A percentile compares a stretch with the other conserved stretches of the same genome.
Conservation (phyloP, 1,140 invertebrate genomes). For the Brachystomella parvula region DNA sequence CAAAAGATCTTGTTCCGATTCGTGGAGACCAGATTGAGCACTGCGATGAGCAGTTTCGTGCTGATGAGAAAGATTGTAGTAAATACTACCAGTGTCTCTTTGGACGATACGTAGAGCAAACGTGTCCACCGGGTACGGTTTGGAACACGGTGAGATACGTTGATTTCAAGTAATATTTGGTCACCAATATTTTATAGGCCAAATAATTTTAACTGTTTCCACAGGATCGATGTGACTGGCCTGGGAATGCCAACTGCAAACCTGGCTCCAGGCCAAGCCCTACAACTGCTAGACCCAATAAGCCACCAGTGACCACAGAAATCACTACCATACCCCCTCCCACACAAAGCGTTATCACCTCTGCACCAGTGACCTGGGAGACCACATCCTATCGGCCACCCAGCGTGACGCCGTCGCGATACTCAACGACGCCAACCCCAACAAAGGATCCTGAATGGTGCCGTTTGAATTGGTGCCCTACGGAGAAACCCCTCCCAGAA, state of each 20-base stretch:
- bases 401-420: not conserved
- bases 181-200: not conserved
- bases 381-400: constrained; percentile 4
- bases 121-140: constrained; percentile 60
- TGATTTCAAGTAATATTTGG: too few species aligned
- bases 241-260: constrained; percentile 45
- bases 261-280: not conserved
- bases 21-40: constrained; percentile 32
- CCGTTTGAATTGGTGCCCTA: constrained; percentile 14
- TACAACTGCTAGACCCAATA: constrained; percentile 1
- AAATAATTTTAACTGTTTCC: constrained; percentile 3
- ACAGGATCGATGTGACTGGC: constrained; percentile 66
- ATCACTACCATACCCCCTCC: constrained; percentile 10
- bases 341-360: constrained; percentile 15
- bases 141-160: constrained; percentile 56
- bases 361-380: constrained; percentile 5
- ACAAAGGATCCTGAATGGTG: constrained; percentile 21
- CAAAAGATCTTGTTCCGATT: constrained; percentile 1
- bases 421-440: constrained; percentile 14
- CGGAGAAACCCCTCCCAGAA: constrained; percentile 17
- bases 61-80: constrained; percentile 60
- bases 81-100: constrained; percentile 74
- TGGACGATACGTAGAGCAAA: constrained; percentile 55
- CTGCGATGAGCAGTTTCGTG: constrained; percentile 56
- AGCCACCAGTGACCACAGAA: constrained; percentile 1